phyloP scores from a whole-genome alignment of 1,140 invertebrate genomes.

The Sminthurides bifidus region DNA sequence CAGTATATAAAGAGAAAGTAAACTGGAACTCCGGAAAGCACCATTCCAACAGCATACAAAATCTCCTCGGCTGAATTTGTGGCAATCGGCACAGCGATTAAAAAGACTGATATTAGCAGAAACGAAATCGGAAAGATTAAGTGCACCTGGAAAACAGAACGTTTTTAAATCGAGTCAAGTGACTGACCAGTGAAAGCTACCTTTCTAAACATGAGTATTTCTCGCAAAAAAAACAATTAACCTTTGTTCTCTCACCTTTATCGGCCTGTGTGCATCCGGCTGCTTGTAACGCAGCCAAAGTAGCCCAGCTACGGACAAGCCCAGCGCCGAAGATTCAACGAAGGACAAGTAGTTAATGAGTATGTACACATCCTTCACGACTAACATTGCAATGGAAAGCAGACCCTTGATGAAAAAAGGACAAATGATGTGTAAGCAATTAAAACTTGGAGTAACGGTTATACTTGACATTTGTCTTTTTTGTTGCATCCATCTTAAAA shows the following conservation, averaged over 20 bases:
- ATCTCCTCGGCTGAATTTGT: conserved; percentile 59
- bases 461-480: conserved; percentile 9
- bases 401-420: conserved; percentile 42
- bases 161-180: not conserved
- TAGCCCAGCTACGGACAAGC: conserved; percentile 73
- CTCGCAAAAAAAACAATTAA: not conserved
- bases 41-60: conserved; percentile 67
- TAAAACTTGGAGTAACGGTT: conserved; percentile 18
- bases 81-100: conserved; percentile 69
- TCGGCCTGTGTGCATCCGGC: conserved; percentile 69
- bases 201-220: not conserved
- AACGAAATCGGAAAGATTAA: conserved; percentile 71
- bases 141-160: conserved; percentile 40
- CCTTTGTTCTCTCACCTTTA: conserved; percentile 52
- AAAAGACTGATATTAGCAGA: conserved; percentile 66
- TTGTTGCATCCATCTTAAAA: too few relatives aligned
- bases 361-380: conserved; percentile 59
- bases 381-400: conserved; percentile 45
- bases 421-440: not conserved
- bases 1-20: conserved; percentile 78
- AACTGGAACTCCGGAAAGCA: conserved; percentile 73
- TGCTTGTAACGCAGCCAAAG: conserved; percentile 70
- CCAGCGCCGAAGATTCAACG: conserved; percentile 83
- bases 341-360: conserved; percentile 91
- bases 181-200: conserved; percentile 11